Evolutionary conservation across 2,888 invertebrate species (phyloP).

Genomic region (Chymomyza caudatula): DNA sequence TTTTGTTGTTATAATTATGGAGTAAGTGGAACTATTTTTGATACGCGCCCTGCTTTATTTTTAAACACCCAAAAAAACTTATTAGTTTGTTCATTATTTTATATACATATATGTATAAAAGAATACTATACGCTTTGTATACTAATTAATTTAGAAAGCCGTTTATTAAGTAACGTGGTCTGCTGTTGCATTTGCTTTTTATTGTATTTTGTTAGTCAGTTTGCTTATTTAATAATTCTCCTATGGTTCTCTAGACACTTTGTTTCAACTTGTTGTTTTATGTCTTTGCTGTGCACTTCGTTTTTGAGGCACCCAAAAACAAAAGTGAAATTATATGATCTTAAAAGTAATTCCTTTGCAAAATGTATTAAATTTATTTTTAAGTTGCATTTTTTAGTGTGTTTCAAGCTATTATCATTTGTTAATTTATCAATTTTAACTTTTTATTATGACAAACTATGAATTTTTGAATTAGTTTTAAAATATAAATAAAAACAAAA

Average conservation of each 20-base stretch:
- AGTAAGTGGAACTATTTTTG: conserved; percentile 22
- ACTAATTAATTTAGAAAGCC: neutral
- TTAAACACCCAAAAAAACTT: neutral
- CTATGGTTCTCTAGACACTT: conserved; percentile 8
- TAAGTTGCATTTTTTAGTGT: conserved; percentile 47
- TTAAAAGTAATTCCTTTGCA: conserved; percentile 38
- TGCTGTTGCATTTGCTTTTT: neutral
- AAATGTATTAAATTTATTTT: conserved; percentile 50
- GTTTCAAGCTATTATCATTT: conserved; percentile 24
- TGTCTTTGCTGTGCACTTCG: conserved; percentile 49
- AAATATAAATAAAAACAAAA: neutral
- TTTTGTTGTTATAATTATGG: neutral
- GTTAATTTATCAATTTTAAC: conserved; percentile 26
- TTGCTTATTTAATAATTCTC: neutral
- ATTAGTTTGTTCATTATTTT: neutral
- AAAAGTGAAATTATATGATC: neutral
- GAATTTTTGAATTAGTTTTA: neutral
- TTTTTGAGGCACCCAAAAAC: conserved; percentile 57
- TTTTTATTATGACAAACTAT: neutral
- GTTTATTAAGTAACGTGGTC: neutral
- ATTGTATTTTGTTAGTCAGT: neutral
- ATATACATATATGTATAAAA: conserved; percentile 30
- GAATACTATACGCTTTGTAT: neutral
- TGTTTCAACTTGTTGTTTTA: conserved; percentile 17
- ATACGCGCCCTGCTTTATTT: neutral